phyloP scores from a whole-genome alignment of 1,140 invertebrate genomes.

The Trichogramma pretiosum region DNA sequence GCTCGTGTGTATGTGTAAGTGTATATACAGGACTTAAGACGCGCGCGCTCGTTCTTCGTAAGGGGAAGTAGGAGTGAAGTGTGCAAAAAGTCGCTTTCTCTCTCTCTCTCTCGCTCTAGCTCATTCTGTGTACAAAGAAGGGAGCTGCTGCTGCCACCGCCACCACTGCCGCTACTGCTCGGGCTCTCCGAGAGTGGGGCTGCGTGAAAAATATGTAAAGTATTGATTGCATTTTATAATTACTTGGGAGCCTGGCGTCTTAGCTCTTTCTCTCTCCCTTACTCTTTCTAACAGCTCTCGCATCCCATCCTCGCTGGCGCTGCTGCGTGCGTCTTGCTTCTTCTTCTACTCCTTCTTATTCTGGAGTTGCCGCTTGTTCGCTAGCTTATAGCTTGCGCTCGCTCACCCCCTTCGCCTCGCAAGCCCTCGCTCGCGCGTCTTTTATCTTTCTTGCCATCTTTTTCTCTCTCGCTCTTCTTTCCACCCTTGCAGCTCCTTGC shows the following conservation, averaged over 20 bases:
- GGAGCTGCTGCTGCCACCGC: no score
- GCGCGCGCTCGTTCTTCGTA: neutral
- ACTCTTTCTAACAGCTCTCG: constrained; percentile 31
- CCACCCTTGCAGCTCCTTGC: neutral
- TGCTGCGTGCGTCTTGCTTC: constrained; percentile 15
- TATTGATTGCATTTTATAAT: constrained; percentile 50
- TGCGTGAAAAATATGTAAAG: constrained; percentile 49
- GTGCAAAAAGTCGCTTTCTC: neutral
- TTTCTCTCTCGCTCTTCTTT: neutral
- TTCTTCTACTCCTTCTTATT: constrained; percentile 17
- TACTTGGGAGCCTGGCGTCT: constrained; percentile 46
- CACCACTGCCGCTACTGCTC: no score
- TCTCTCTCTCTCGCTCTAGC: no score
- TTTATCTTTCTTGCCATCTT: neutral
- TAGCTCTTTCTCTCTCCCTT: constrained; percentile 27
- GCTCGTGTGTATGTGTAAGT: neutral
- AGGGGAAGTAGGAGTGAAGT: constrained; percentile 1
- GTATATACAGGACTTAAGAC: neutral
- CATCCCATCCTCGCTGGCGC: constrained; percentile 17
- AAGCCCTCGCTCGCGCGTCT: neutral
- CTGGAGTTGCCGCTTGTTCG: no score
- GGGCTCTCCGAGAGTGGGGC: no score
- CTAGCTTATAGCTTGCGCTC: no score
- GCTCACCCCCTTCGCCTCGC: constrained; percentile 26
- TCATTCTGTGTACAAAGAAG: no score